These are phyloP conservation scores for Acleris emargana DNA, from an alignment of 2,888 invertebrate genomes.

Conservation along the genomic window DNA sequence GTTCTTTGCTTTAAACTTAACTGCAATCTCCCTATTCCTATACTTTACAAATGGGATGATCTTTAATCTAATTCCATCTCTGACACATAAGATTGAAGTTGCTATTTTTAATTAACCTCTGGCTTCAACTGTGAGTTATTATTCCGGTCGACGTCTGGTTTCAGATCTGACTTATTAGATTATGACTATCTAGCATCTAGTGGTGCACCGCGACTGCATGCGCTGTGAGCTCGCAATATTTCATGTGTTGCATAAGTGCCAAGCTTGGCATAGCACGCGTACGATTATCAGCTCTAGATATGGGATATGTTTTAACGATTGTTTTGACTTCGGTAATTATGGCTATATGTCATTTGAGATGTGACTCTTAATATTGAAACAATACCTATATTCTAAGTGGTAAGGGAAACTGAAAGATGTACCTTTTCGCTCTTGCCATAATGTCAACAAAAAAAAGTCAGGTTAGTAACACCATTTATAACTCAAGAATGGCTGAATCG, in stretches of 20 bases:
- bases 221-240: slow-evolving; percentile 77
- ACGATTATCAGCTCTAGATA: slow-evolving; percentile 70
- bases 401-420: no score
- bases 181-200: slow-evolving; percentile 78
- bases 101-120: slow-evolving; percentile 84
- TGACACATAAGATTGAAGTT: slow-evolving; percentile 76
- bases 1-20: no score
- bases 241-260: slow-evolving; percentile 74
- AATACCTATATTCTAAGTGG: not conserved
- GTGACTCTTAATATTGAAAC: no score
- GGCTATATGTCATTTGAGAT: slow-evolving; percentile 21
- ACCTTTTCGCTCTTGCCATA: no score
- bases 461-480: no score
- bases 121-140: slow-evolving; percentile 78
- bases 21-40: slow-evolving; percentile 28
- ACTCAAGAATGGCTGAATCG: no score
- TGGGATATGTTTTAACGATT: slow-evolving; percentile 59
- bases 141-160: slow-evolving; percentile 73
- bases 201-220: slow-evolving; percentile 49
- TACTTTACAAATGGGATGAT: slow-evolving; percentile 62
- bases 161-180: slow-evolving; percentile 83
- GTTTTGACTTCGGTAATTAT: slow-evolving; percentile 61
- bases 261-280: slow-evolving; percentile 57
- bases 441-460: no score
- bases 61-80: slow-evolving; percentile 71